Evolutionary conservation across 2,888 invertebrate genomes (phyloP).

Genomic region (Allacma fusca): DNA sequence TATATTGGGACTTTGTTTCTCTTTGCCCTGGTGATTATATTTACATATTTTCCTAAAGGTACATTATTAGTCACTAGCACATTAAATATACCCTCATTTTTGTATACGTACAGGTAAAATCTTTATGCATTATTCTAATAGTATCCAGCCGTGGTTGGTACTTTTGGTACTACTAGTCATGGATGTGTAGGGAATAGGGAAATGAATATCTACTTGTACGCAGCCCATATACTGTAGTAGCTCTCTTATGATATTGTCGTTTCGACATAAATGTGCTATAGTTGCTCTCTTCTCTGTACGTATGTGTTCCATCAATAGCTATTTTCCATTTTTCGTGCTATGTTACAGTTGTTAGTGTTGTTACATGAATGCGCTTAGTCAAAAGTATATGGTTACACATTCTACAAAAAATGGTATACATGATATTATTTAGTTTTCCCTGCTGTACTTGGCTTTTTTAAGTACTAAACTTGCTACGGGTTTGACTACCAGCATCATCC

Average conservation of each 20-base stretch:
- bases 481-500: too few relatives aligned
- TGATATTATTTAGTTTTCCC: not conserved
- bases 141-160: not conserved
- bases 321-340: slow-evolving; percentile 26
- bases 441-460: too few relatives aligned
- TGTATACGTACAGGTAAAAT: not conserved
- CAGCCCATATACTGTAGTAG: not conserved
- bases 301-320: slow-evolving; percentile 31
- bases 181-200: not conserved
- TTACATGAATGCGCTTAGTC: slow-evolving; percentile 17
- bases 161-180: not conserved
- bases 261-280: slow-evolving; percentile 7
- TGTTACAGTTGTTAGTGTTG: slow-evolving; percentile 14
- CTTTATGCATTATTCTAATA: slow-evolving; percentile 7
- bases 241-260: not conserved
- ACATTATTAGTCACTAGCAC: not conserved
- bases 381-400: slow-evolving; percentile 20
- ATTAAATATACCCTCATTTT: slow-evolving; percentile 5
- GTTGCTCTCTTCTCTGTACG: not conserved
- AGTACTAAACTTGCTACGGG: too few relatives aligned
- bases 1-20: not conserved
- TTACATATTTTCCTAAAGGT: slow-evolving; percentile 1
- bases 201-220: not conserved
- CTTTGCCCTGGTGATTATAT: not conserved
- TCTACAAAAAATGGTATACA: not conserved